phyloP scores from a whole-genome alignment of 2,113 vertebrate genomes.

The Caranx melampygus region DNA sequence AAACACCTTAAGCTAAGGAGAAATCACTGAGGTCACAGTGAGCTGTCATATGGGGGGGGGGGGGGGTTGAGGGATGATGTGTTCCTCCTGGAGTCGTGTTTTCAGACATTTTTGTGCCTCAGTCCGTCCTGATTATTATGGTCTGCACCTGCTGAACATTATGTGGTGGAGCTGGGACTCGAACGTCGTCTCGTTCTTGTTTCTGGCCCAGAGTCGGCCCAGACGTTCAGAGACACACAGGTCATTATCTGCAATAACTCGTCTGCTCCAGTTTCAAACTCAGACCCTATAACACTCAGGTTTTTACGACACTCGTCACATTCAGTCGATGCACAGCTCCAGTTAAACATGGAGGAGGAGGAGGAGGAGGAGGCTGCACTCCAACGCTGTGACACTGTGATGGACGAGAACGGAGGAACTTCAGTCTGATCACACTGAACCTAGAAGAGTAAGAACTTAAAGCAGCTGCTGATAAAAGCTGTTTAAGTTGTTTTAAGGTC shows the following conservation, averaged over 20 bases:
- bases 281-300: not conserved
- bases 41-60: not conserved
- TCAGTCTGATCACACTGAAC: too few relatives aligned
- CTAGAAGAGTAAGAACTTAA: too few relatives aligned
- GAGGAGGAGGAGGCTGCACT: too few relatives aligned
- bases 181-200: not conserved
- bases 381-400: too few relatives aligned
- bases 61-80: not conserved
- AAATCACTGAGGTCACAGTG: too few relatives aligned
- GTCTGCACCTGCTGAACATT: conserved; percentile 22
- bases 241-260: not conserved
- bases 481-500: too few relatives aligned
- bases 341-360: too few relatives aligned
- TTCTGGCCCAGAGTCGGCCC: not conserved
- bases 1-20: too few relatives aligned
- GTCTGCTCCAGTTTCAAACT: not conserved
- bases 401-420: too few relatives aligned
- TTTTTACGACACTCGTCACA: too few relatives aligned
- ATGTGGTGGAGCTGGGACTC: not conserved
- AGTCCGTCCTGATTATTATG: not conserved
- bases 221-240: not conserved
- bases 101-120: not conserved
- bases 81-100: not conserved
- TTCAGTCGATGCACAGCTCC: too few relatives aligned
- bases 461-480: too few relatives aligned